Conservation (phyloP, 2,113 vertebrate species). For the Xiphias gladius region DNA sequence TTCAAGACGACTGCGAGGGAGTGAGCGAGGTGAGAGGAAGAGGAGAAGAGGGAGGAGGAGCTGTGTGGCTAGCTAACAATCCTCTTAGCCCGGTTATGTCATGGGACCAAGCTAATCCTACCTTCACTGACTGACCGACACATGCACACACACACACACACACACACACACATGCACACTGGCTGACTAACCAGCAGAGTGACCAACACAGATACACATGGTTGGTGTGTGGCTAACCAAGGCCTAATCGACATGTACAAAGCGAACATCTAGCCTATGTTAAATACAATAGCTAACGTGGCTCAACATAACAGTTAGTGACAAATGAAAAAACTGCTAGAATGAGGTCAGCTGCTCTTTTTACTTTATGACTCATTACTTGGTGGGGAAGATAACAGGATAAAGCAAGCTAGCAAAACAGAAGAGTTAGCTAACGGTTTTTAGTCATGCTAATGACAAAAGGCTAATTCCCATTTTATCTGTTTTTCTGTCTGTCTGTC, state of each 20-base stretch:
- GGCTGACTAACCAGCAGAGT: conserved; percentile 52
- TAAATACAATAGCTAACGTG: conserved; percentile 22
- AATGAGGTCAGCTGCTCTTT: conserved; percentile 58
- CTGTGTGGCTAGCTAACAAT: conserved; percentile 74
- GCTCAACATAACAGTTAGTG: conserved; percentile 62
- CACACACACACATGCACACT: conserved; percentile 29
- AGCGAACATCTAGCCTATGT: conserved; percentile 32
- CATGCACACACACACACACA: conserved; percentile 43
- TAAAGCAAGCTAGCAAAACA: conserved; percentile 33
- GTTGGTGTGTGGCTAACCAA: conserved; percentile 27
- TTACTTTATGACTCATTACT: conserved; percentile 39
- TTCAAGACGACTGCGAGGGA: conserved; percentile 59
- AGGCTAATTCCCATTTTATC: conserved; percentile 19
- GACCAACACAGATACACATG: conserved; percentile 34
- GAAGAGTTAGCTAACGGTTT: conserved; percentile 11
- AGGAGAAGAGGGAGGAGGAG: conserved; percentile 56
- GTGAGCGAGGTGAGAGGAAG: conserved; percentile 67
- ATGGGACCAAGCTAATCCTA: conserved; percentile 81
- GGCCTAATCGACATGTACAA: conserved; percentile 41
- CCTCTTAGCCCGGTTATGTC: conserved; percentile 83
- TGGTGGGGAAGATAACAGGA: conserved; percentile 30
- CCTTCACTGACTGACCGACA: conserved; percentile 75
- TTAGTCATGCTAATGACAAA: conserved; percentile 21
- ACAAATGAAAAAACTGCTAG: conserved; percentile 37
- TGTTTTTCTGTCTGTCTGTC: background rate